Evolutionary conservation across 2,888 invertebrate genomes (phyloP), one percentile per base, ranked within the genome.

Genomic region (Augiades crinisus): DNA sequence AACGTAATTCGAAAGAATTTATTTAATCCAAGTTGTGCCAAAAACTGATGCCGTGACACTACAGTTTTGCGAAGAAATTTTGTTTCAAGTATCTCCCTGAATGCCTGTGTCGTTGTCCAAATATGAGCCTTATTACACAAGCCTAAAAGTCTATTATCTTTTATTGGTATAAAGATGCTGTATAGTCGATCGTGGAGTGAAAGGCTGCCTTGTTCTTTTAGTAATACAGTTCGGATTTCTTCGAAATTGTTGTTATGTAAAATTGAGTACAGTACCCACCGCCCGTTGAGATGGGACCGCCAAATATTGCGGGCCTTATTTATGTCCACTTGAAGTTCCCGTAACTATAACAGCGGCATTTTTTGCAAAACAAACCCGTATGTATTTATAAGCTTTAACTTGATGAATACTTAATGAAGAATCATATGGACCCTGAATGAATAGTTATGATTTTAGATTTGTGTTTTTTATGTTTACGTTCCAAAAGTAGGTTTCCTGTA

Each of bases 241-340:
- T 58, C 67, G 67, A 53, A 21, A 3, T 19, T 19, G 13, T 33
- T 53, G 62, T 69, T 69, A 73, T 67, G 67, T 75, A 70, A 76
- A 78, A 76, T 75, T 71, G 67, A 69, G 70, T 68, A 66, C 66
- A 64, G 61, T 54, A 56, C 71, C 65, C 73, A 68, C 75, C 80
- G 73, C 78, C 78, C 77, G 83, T 75, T 64, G 78, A 75, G 84
- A 78, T 78, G 78, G 77, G 77, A 80, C 81, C 78, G 74, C 80
- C 80, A 75, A 84, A 87, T 86, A 84, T 84, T 83, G 82, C 78
- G 80, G 73, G 79, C 82, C 79, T 87, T 89, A 87, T 88, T 88
- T 88, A 88, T 84, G 85, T 83, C 83, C 86, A 83, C 85, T 87
- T 82, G 78, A 85, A 87, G 82, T 84, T 75, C 75, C 71, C 70